These are phyloP conservation scores for Gouania willdenowi DNA, from an alignment of 2,797 vertebrate species.

Conservation along the genomic window DNA sequence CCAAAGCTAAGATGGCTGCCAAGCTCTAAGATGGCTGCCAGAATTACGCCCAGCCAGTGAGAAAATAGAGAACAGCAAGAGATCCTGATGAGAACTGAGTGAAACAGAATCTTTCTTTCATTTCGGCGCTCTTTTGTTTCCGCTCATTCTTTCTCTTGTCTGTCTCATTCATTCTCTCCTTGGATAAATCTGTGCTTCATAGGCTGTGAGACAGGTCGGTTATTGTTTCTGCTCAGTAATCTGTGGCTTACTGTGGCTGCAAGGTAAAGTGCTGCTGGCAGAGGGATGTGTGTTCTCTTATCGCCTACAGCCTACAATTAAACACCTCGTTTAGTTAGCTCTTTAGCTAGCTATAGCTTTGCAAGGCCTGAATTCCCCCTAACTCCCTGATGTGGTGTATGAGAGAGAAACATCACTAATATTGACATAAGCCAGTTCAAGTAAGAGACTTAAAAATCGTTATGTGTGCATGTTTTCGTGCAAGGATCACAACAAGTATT, in stretches of 20 bases:
- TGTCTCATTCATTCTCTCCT: slow-evolving; percentile 45
- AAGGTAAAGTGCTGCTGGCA: slow-evolving; percentile 75
- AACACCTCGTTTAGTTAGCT: slow-evolving; percentile 64
- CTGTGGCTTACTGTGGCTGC: slow-evolving; percentile 74
- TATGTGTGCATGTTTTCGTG: slow-evolving; percentile 9
- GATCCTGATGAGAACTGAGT: slow-evolving; percentile 48
- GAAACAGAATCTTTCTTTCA: slow-evolving; percentile 51
- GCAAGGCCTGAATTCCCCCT: slow-evolving; percentile 26
- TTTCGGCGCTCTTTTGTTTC: slow-evolving; percentile 47
- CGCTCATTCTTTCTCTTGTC: slow-evolving; percentile 42
- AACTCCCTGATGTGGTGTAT: too few species aligned
- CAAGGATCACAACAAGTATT: slow-evolving; percentile 30
- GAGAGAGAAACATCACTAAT: too few species aligned
- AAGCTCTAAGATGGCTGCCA: slow-evolving; percentile 93
- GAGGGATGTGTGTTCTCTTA: slow-evolving; percentile 65
- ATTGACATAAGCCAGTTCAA: too few species aligned
- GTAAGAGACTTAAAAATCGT: too few species aligned
- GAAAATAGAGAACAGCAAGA: slow-evolving; percentile 57
- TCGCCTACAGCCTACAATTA: slow-evolving; percentile 74
- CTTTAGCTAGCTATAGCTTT: slow-evolving; percentile 34
- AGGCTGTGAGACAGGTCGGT: slow-evolving; percentile 74
- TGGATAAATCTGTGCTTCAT: slow-evolving; percentile 67
- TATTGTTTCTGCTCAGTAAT: slow-evolving; percentile 79
- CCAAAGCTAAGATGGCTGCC: slow-evolving; percentile 95
- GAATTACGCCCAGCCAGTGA: slow-evolving; percentile 73